Evolutionary conservation across 2,888 invertebrate species (phyloP), one percentile per base, ranked within the genome.

Genomic region (Chouioia cunea): DNA sequence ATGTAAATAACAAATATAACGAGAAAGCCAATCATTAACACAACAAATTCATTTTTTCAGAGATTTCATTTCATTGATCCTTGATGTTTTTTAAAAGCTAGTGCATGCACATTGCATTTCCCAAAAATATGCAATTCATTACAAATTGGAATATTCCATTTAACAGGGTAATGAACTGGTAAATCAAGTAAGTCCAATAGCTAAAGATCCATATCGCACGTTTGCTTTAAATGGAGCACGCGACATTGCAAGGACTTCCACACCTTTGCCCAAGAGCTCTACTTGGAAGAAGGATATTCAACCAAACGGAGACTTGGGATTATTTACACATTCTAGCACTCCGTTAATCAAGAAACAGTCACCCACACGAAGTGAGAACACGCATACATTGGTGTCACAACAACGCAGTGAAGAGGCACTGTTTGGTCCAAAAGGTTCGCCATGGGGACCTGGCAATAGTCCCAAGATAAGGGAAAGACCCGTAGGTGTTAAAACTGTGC

Each of bases 371-470:
- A 22, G 57, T 4, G 79, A 76, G 3, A 76, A 74, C 73, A 77
- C 74, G 56, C 65, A 68, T 10, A 68, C 64, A 56, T 50, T 54
- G 4, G n/a, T 54, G 50, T 46, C 71, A 0, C 3, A 70, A 8
- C 53, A 72, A 3, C 71, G 65, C 0, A 72, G 63, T 0, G 81
- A 81, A 50, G 78, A 79, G 50, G 75, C 75, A 8, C 76, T 77
- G 23, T 78, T 77, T 22, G 79, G 74, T 18, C 71, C 76, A 0
- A 78, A 82, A 47, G 76, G 77, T 14, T 81, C 84, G 6, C 79
- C 81, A 0, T 85, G 85, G 83, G 79, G 80, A 2, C 76, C 77
- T 0, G 79, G 75, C 18, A 79, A 77, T 16, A 82, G 81, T 73
- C 81, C 83, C 0, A 84, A 82, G 69, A 80, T 80, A 73, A 78